Percentiles rank a stretch among this genome's conserved stretches.
phyloP scores from a whole-genome alignment of 2,888 invertebrate genomes.

The Folsomia manolachei region DNA sequence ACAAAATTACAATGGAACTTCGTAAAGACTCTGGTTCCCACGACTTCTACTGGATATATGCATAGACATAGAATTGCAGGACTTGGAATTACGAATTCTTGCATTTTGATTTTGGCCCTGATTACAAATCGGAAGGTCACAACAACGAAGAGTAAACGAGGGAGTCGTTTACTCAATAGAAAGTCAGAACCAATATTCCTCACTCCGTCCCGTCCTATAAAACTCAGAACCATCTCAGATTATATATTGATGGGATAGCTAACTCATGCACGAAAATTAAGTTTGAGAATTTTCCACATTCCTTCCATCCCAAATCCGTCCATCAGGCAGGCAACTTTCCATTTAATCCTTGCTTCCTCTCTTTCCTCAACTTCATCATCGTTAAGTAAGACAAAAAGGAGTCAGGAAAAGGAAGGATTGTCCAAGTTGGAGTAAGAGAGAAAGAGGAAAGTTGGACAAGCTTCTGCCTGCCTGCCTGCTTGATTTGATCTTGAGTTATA shows the following conservation, averaged over 20 bases:
- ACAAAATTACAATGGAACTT: too few species aligned
- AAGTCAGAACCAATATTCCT: neutral
- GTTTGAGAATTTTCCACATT: neutral
- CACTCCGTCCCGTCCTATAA: neutral
- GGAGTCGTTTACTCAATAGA: too few species aligned
- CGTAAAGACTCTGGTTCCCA: too few species aligned
- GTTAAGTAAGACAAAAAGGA: too few species aligned
- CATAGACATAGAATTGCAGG: too few species aligned
- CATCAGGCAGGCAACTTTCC: neutral
- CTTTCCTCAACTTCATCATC: neutral
- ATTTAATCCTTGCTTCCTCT: neutral
- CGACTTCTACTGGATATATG: too few species aligned
- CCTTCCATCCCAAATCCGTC: neutral
- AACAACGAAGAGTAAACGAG: too few species aligned
- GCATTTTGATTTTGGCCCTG: too few species aligned
- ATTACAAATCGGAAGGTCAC: too few species aligned
- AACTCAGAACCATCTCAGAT: neutral
- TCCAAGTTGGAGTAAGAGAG: neutral
- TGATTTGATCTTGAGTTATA: neutral
- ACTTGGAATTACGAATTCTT: neutral
- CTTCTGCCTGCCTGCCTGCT: neutral
- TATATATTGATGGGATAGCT: neutral
- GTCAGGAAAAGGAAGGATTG: neutral
- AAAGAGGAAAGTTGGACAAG: neutral
- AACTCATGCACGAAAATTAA: constrained; percentile 2